phyloP scores from a whole-genome alignment of 2,888 invertebrate species.

The Blomia tropicalis region DNA sequence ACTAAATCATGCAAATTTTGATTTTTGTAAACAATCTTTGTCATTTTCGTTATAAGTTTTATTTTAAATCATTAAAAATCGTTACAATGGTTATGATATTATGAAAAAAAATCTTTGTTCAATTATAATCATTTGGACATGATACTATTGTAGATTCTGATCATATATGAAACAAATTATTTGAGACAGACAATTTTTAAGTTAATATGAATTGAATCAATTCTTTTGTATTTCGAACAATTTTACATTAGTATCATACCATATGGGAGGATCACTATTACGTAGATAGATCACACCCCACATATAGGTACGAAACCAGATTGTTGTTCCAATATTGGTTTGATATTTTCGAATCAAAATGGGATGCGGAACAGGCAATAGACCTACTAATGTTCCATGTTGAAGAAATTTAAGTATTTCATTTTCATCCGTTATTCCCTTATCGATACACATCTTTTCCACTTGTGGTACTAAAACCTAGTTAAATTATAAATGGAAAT shows the following conservation, averaged over 20 bases:
- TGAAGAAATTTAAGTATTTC: slow-evolving; percentile 97
- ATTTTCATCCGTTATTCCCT: slow-evolving; percentile 81
- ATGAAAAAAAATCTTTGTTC: too few species aligned
- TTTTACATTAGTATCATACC: slow-evolving; percentile 99
- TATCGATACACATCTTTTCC: slow-evolving; percentile 99
- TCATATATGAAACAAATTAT: too few species aligned
- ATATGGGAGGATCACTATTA: slow-evolving; percentile 94
- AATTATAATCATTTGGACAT: too few species aligned
- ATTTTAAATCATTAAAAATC: too few species aligned
- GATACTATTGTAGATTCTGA: too few species aligned
- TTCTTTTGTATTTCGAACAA: slow-evolving; percentile 79
- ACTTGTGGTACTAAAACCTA: slow-evolving; percentile 91
- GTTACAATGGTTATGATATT: too few species aligned
- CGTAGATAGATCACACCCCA: slow-evolving; percentile 98
- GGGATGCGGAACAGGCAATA: slow-evolving; percentile 95
- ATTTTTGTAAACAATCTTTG: too few species aligned
- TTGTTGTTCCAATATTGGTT: slow-evolving; percentile 92
- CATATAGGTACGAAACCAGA: slow-evolving; percentile 98
- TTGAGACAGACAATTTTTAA: too few species aligned
- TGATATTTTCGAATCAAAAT: slow-evolving; percentile 97
- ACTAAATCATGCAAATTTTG: too few species aligned
- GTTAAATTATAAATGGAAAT: neutral
- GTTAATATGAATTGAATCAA: too few species aligned
- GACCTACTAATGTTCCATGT: slow-evolving; percentile 90
- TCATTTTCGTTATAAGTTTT: too few species aligned